Evolutionary conservation across 1,140 invertebrate genomes (phyloP).

Genomic region (Laodelphax striatellus): DNA sequence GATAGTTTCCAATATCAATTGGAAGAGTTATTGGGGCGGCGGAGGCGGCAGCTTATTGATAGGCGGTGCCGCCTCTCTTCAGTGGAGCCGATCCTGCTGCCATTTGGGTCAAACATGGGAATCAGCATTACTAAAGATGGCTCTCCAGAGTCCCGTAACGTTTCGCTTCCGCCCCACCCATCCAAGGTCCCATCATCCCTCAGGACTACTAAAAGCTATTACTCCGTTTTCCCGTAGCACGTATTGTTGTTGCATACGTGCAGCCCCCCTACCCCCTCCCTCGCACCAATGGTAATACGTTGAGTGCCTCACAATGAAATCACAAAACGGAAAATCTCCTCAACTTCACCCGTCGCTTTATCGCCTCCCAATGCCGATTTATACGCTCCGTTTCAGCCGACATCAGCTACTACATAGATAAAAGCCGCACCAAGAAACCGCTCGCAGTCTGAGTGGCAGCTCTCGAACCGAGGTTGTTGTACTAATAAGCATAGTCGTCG

Average conservation of each 20-base stretch:
- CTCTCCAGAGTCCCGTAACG: background rate
- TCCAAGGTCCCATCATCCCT: background rate
- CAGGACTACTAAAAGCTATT: conserved; percentile 3
- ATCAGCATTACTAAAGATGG: conserved; percentile 3
- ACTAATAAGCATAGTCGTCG: no score
- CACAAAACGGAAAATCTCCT: background rate
- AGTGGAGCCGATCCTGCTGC: background rate
- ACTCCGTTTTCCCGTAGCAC: background rate
- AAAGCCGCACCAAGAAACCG: no score
- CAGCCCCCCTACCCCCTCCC: background rate
- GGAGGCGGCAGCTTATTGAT: no score
- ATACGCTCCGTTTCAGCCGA: no score
- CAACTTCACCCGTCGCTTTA: background rate
- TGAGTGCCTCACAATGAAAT: background rate
- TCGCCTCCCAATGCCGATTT: background rate
- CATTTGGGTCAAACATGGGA: conserved; percentile 2
- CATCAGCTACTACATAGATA: no score
- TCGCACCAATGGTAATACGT: background rate
- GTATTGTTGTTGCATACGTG: background rate
- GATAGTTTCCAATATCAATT: no score
- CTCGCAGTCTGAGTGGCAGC: no score
- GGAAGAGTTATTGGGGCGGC: no score
- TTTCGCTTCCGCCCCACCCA: background rate
- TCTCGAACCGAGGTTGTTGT: no score
- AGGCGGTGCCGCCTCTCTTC: no score